These are phyloP conservation scores for Drosophila glabriapex DNA, from an alignment of 2,888 invertebrate genomes.

Conservation along the genomic window DNA sequence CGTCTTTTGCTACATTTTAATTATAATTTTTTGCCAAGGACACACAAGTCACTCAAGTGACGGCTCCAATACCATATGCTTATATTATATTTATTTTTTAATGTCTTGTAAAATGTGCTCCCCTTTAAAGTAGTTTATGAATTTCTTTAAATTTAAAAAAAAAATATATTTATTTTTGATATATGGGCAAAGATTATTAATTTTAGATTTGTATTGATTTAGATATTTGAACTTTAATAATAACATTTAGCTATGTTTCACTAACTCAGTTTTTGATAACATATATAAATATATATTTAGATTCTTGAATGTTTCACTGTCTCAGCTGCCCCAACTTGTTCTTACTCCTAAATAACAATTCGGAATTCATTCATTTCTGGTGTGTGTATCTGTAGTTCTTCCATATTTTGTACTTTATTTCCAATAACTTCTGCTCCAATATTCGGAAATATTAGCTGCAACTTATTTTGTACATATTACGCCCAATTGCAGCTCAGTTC, in stretches of 20 bases:
- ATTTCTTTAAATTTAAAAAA: neutral
- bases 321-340: neutral
- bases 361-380: neutral
- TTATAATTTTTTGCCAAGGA: neutral
- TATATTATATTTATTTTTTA: neutral
- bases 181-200: neutral
- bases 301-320: too few species aligned
- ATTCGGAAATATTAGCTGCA: neutral
- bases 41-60: too few species aligned
- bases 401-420: too few species aligned
- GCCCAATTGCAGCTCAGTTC: slow-evolving; percentile 24
- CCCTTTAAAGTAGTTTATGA: neutral
- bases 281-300: too few species aligned
- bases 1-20: neutral
- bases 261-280: too few species aligned
- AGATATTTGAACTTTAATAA: neutral
- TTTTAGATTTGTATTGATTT: neutral
- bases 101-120: neutral
- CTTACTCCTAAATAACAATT: neutral
- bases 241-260: neutral
- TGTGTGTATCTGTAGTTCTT: neutral
- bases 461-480: neutral
- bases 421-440: neutral
- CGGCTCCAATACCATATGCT: neutral
- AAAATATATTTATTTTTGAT: neutral